Percentiles rank a stretch among this genome's conserved stretches.
These are phyloP conservation scores for Saxidomus purpurata DNA, from an alignment of 1,140 invertebrate species.

Conservation along the genomic window DNA sequence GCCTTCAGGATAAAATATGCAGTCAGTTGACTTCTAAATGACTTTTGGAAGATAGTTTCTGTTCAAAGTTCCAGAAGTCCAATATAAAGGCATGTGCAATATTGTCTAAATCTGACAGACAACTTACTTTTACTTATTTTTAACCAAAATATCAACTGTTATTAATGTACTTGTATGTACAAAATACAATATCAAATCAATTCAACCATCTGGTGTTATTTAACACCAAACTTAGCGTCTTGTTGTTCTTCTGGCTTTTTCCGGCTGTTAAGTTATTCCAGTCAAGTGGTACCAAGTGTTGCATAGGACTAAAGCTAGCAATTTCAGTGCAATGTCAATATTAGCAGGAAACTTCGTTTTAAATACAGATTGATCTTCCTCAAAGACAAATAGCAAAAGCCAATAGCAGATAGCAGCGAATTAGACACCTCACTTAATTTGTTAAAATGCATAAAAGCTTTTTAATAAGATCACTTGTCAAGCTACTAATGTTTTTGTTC, in stretches of 20 bases:
- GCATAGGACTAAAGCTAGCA: neutral
- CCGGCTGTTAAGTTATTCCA: neutral
- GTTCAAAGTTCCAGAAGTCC: too few relatives aligned
- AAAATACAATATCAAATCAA: too few relatives aligned
- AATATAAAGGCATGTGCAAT: too few relatives aligned
- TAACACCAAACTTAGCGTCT: neutral
- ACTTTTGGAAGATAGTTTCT: too few relatives aligned
- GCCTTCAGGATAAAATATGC: too few relatives aligned
- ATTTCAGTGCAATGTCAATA: neutral
- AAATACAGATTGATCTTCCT: neutral
- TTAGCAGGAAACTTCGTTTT: neutral
- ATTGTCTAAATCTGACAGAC: too few relatives aligned
- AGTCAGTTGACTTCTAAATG: too few relatives aligned
- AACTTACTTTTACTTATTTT: too few relatives aligned
- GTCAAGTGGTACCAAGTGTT: neutral
- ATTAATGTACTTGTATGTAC: too few relatives aligned
- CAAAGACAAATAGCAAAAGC: neutral
- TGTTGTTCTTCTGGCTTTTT: neutral
- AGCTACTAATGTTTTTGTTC: neutral
- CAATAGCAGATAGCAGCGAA: neutral
- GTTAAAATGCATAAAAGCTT: neutral
- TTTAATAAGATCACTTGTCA: neutral
- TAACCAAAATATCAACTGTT: too few relatives aligned
- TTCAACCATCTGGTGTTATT: neutral
- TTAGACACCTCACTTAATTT: constrained; percentile 9